These are phyloP conservation scores for Platorchestia sp. DNA, from an alignment of 1,140 invertebrate genomes.

Conservation along the genomic window DNA sequence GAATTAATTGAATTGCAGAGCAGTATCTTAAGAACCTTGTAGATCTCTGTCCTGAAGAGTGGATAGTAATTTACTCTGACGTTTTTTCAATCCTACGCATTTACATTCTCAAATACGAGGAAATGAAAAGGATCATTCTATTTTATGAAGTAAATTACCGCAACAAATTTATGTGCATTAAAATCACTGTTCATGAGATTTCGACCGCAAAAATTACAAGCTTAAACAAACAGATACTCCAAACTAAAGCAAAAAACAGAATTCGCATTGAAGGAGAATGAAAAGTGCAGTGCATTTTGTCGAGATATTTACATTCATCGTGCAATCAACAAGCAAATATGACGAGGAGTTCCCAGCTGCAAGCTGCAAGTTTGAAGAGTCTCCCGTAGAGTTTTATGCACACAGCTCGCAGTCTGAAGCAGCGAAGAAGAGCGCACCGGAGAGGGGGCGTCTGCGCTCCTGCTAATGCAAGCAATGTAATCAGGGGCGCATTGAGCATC, in stretches of 20 bases:
- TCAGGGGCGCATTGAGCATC: slow-evolving; percentile 48
- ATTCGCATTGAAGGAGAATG: not conserved
- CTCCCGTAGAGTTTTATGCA: not conserved
- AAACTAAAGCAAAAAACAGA: not conserved
- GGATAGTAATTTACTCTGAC: not conserved
- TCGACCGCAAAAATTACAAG: not conserved
- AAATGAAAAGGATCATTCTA: not conserved
- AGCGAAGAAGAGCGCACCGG: not conserved
- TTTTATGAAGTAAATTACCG: not conserved
- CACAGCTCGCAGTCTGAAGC: not conserved
- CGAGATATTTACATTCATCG: not conserved
- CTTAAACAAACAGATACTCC: not conserved
- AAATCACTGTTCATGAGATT: not conserved
- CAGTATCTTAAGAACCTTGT: not conserved
- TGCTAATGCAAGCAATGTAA: slow-evolving; percentile 52
- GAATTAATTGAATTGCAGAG: not conserved
- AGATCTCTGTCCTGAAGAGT: not conserved
- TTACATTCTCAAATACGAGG: not conserved
- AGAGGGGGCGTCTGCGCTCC: not conserved
- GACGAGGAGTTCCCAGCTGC: not conserved
- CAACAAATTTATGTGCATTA: not conserved
- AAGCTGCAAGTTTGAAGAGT: not conserved
- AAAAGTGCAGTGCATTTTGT: not conserved
- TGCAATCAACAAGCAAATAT: not conserved
- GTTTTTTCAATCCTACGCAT: not conserved